Evolutionary conservation across 2,797 vertebrate species (phyloP).

Genomic region (Sebastes miniatus): DNA sequence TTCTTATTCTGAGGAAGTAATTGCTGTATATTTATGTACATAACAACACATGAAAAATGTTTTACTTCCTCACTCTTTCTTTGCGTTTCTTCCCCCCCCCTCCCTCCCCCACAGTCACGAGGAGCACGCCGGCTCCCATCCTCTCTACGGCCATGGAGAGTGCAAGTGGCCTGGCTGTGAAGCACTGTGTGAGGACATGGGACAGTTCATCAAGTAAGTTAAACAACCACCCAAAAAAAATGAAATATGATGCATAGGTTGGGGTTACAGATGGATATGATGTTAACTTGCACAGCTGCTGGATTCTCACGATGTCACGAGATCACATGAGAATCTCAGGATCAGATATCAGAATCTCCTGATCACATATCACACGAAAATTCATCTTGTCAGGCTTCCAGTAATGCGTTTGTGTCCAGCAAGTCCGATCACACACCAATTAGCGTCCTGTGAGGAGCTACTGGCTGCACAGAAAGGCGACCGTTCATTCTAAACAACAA

Average conservation of each 20-base stretch:
- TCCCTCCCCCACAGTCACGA: slow-evolving; percentile 79
- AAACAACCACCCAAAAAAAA: background rate
- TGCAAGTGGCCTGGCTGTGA: slow-evolving; percentile 99
- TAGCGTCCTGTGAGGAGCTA: too few relatives aligned
- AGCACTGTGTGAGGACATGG: slow-evolving; percentile 98
- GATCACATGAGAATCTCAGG: too few relatives aligned
- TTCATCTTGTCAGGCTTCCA: too few relatives aligned
- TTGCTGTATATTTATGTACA: background rate
- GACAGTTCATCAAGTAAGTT: slow-evolving; percentile 98
- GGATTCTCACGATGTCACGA: background rate
- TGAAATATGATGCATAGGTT: background rate
- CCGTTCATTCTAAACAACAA: too few relatives aligned
- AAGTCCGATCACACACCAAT: too few relatives aligned
- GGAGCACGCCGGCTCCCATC: slow-evolving; percentile 92
- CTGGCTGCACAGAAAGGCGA: too few relatives aligned
- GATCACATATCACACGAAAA: too few relatives aligned
- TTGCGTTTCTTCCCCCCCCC: background rate
- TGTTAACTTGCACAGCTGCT: too few relatives aligned
- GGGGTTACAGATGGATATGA: background rate
- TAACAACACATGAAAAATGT: background rate
- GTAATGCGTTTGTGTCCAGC: too few relatives aligned
- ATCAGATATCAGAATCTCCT: too few relatives aligned
- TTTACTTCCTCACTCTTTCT: background rate
- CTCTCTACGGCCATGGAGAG: slow-evolving; percentile 96
- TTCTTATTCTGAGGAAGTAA: background rate